These are phyloP conservation scores for Baryphthengus martii DNA, from an alignment of 2,113 vertebrate genomes.

Conservation along the genomic window DNA sequence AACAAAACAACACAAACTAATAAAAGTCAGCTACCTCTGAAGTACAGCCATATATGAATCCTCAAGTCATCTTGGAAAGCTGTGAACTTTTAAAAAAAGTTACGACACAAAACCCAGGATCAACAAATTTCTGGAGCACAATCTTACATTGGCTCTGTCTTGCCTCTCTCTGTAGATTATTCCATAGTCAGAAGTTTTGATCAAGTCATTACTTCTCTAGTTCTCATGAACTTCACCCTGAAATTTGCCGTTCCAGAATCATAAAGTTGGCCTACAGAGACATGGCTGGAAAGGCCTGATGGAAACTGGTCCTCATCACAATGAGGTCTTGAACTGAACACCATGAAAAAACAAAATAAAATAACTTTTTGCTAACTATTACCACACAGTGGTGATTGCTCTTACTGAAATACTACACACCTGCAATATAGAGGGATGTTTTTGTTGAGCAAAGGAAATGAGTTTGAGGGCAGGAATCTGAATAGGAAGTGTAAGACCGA, in stretches of 20 bases:
- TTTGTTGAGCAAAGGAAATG: not conserved
- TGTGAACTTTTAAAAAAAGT: not conserved
- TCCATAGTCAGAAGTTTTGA: not conserved
- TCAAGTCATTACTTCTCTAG: not conserved
- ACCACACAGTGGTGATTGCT: not conserved
- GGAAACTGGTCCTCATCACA: not conserved
- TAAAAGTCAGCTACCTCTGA: not conserved
- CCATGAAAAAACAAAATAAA: not conserved
- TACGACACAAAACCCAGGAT: not conserved
- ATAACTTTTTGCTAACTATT: not conserved
- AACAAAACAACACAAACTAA: too few relatives aligned
- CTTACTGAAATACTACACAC: not conserved
- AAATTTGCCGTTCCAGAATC: not conserved
- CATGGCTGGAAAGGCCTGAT: not conserved
- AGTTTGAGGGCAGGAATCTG: not conserved
- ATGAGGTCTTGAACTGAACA: not conserved
- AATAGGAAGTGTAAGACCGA: not conserved
- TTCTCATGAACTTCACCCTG: constrained; percentile 12
- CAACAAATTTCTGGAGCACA: not conserved
- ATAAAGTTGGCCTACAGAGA: not conserved
- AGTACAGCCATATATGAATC: not conserved
- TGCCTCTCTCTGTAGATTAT: not conserved
- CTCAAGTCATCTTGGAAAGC: not conserved
- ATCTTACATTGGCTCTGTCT: not conserved
- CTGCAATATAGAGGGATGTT: not conserved